phyloP scores from a whole-genome alignment of 2,797 vertebrate species.

The Heteromormyrus szaboi region DNA sequence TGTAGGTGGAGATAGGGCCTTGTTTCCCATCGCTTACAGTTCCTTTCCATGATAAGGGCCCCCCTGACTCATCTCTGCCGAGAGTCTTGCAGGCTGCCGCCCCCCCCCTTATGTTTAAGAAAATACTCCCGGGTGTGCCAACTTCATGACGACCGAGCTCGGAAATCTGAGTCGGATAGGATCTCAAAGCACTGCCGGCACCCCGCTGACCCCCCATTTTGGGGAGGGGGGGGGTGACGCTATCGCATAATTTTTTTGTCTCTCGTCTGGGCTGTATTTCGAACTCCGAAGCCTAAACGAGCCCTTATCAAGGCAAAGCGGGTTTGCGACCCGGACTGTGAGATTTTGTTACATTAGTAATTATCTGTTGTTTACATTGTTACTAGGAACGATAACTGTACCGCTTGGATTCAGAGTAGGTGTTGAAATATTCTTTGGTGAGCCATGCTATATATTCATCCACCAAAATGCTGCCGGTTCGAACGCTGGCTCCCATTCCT shows the following conservation, averaged over 20 bases:
- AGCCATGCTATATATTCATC: conserved; percentile 90
- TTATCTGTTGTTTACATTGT: conserved; percentile 85
- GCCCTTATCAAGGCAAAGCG: neutral
- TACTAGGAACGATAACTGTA: conserved; percentile 81
- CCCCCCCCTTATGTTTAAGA: conserved; percentile 38
- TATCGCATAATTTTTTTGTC: conserved; percentile 32
- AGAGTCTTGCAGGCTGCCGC: conserved; percentile 45
- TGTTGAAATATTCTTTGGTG: conserved; percentile 85
- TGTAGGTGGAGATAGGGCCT: neutral
- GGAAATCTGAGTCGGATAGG: conserved; percentile 37
- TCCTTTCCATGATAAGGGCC: conserved; percentile 40
- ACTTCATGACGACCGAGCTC: conserved; percentile 35
- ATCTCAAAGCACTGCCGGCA: conserved; percentile 29
- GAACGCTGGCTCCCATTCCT: conserved; percentile 69
- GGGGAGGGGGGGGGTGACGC: conserved; percentile 20
- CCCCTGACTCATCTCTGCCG: conserved; percentile 33
- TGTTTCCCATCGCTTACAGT: conserved; percentile 27
- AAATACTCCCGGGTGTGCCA: conserved; percentile 38
- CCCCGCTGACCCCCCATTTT: conserved; percentile 26
- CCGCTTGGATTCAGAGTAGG: conserved; percentile 72
- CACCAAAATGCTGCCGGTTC: conserved; percentile 73
- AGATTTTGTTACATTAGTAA: conserved; percentile 62
- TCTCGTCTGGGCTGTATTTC: neutral
- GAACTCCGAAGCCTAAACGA: neutral
- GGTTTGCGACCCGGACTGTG: conserved; percentile 50